Evolutionary conservation across 2,888 invertebrate genomes (phyloP), one percentile per base, ranked within the genome.

Genomic region (Ferdinandea cuprea): DNA sequence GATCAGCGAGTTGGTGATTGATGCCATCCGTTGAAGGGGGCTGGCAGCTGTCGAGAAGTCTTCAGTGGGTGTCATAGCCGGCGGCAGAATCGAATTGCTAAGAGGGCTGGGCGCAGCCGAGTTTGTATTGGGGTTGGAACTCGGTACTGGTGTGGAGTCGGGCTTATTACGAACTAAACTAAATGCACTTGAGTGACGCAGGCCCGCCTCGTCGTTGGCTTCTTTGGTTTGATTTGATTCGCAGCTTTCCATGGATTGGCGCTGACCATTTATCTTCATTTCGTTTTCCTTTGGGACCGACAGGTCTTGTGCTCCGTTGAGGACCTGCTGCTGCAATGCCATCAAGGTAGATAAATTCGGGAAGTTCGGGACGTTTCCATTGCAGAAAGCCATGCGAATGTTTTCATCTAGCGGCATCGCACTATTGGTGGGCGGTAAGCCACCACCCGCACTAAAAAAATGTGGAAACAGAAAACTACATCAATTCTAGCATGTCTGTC

Each of bases 11-110:
- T 99, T 99, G 50, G 99, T 99, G 87, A 99, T 99, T 86, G 98
- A 98, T 81, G 98, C 98, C 98, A 99, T 99, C 88, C 98, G 93
- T 91, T 99, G 99, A 61, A 99, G 92, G 0, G 99, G 99, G 89
- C 98, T 98, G 19, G 98, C 97, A 8, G 97, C 96, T 0, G 96
- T 95, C 63, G 94, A 93, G 87, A 96, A 96, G 88, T 97, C 97
- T 74, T 96, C 95, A 86, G 93, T 94, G 30, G 95, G 95, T 48
- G 95, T 95, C 91, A 95, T 94, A 42, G 95, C 96, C 0, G 97
- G 96, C 52, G 96, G 96, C 86, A 97, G 92, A 87, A 97, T 97
- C 42, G 96, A 94, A 89, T 97, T 97, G 56, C 96, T 96, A 28
- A 96, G 91, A 0, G 96, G 96, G 87, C 96, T 96, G 86, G 96